Percentiles rank a stretch among this genome's conserved stretches.
Evolutionary conservation across 2,888 invertebrate genomes (phyloP).

Genomic region (Drepana falcataria): DNA sequence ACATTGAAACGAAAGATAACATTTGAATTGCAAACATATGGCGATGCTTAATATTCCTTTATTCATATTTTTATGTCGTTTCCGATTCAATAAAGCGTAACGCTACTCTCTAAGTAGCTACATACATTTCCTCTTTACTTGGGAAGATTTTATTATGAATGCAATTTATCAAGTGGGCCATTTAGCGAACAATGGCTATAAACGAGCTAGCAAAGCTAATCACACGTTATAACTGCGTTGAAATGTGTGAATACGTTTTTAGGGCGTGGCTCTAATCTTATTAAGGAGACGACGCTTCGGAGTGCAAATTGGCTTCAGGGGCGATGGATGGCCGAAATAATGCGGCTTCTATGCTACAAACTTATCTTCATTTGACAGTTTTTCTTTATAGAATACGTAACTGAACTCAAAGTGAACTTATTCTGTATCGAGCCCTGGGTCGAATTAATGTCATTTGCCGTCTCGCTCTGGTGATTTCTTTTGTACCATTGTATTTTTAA

Average conservation of each 20-base stretch:
- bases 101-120: neutral
- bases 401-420: conserved; percentile 16
- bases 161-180: neutral
- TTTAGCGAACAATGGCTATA: neutral
- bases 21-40: neutral
- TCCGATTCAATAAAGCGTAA: neutral
- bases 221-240: conserved; percentile 31
- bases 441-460: conserved; percentile 4
- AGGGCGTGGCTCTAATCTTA: conserved; percentile 56
- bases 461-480: neutral
- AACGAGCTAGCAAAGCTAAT: conserved; percentile 15
- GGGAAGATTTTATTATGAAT: neutral
- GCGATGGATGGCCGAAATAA: conserved; percentile 54
- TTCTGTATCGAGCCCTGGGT: conserved; percentile 9
- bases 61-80: neutral
- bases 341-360: conserved; percentile 42
- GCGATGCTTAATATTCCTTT: neutral
- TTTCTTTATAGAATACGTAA: conserved; percentile 12
- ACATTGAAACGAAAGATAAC: conserved; percentile 2
- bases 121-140: neutral
- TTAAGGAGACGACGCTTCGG: conserved; percentile 53
- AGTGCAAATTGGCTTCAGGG: conserved; percentile 62
- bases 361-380: conserved; percentile 49
- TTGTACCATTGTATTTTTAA: neutral
- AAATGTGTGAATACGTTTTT: conserved; percentile 56